Base-by-base conservation (phyloP, 2,888 invertebrate genomes). In the Agrotis ipsilon region DNA sequence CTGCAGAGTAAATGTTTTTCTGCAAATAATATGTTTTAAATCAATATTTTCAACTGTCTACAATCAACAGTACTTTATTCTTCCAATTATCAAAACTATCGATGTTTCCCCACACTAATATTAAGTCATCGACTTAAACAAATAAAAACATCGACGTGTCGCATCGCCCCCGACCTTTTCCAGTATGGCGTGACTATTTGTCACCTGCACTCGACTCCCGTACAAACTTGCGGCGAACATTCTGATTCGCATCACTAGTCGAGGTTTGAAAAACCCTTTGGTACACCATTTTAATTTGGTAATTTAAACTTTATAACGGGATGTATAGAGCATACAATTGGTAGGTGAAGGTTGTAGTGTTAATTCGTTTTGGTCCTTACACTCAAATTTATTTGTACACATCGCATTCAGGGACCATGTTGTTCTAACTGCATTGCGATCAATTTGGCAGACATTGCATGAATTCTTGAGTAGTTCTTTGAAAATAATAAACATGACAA, bases 131-230 rank as follows among this genome's bases (percentile, higher is more conserved):
- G 94, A 91, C 87, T 89, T 89, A 80, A 88, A 88, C 90, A 92
- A 95, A 94, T 93, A 93, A 94, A 94, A 95, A 93, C 92, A 94
- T 95, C 94, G 94, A 94, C 92, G 92, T 91, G 89, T 92, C 91
- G 89, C 89, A 81, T 90, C 92, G 90, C 91, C 92, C 88, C 92
- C 92, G 91, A 92, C 93, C 94, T 94, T 92, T 86, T 93, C 91
- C 91, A 89, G 91, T 87, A 92, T 93, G 90, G 92, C 93, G 93
- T 94, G 94, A 94, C 96, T 96, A 96, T 96, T 96, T 96, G 96
- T 96, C 96, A 96, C 96, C 92, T 91, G 91, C 90, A 92, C 92
- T 93, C 89, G 95, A 96, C 96, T 96, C 95, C 96, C 91, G 96
- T 95, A 95, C 92, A 89, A 88, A 89, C 90, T 91, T 89, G 92